phyloP scores from a whole-genome alignment of 2,888 invertebrate genomes.

The Apamea monoglypha region DNA sequence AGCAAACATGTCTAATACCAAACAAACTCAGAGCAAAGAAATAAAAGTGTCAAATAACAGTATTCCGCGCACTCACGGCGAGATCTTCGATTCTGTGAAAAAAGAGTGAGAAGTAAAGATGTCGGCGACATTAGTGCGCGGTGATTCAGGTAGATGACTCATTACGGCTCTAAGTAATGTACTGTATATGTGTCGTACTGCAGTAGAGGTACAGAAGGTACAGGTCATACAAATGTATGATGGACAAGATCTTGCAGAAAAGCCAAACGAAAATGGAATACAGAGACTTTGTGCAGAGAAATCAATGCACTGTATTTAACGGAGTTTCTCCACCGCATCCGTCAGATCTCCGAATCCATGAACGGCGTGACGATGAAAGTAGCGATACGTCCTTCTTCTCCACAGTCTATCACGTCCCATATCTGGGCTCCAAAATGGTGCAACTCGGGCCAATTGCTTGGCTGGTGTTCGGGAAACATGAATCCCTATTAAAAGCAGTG shows the following conservation, averaged over 20 bases:
- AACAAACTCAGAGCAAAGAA: background rate
- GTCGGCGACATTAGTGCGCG: conserved; percentile 29
- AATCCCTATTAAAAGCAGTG: background rate
- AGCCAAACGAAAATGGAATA: background rate
- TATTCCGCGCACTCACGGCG: conserved; percentile 1
- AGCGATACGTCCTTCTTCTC: too few relatives aligned
- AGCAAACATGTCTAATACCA: conserved; percentile 2
- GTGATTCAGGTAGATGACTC: conserved; percentile 55
- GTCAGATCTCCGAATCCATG: background rate
- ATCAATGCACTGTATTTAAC: too few relatives aligned
- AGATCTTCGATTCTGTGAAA: conserved; percentile 18
- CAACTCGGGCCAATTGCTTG: background rate
- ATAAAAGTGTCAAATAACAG: conserved; percentile 25
- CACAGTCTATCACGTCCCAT: too few relatives aligned
- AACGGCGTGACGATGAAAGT: background rate
- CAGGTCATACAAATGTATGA: background rate
- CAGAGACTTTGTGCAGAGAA: background rate
- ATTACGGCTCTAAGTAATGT: conserved; percentile 22
- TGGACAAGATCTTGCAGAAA: background rate
- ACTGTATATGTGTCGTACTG: conserved; percentile 10
- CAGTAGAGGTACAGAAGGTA: conserved; percentile 19
- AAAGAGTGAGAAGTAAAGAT: conserved; percentile 31
- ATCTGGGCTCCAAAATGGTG: background rate
- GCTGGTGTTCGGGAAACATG: background rate
- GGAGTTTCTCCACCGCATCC: background rate